These are phyloP conservation scores for Argyrosomus regius DNA, from an alignment of 2,797 vertebrate species.

Conservation along the genomic window DNA sequence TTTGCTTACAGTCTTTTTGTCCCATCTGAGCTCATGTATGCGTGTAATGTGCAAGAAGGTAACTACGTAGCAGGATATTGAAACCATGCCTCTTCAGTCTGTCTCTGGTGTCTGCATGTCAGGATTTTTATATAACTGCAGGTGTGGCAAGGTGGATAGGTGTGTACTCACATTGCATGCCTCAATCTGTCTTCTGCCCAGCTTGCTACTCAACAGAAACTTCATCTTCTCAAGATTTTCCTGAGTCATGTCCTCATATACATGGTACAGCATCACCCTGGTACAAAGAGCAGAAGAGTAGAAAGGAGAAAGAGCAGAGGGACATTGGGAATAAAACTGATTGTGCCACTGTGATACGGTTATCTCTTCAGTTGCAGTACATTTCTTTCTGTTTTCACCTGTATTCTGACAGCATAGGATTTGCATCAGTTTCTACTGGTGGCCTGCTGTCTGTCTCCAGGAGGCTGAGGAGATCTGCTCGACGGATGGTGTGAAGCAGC, in stretches of 20 bases:
- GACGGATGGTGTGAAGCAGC: conserved; percentile 77
- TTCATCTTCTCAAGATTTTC: conserved; percentile 72
- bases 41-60: too few relatives aligned
- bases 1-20: too few relatives aligned
- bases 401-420: conserved; percentile 73
- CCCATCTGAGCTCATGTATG: too few relatives aligned
- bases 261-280: conserved; percentile 81
- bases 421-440: conserved; percentile 34
- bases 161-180: conserved; percentile 71
- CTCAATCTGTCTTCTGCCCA: conserved; percentile 69
- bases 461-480: conserved; percentile 69
- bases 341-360: neutral
- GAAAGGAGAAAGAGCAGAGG: neutral
- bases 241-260: conserved; percentile 69
- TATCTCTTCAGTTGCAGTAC: neutral
- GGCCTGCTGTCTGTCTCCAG: conserved; percentile 49
- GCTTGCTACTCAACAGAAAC: conserved; percentile 58
- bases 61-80: too few relatives aligned
- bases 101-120: neutral
- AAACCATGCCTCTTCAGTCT: too few relatives aligned
- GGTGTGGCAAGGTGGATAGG: neutral
- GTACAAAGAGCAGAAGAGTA: conserved; percentile 7
- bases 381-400: conserved; percentile 64
- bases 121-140: neutral
- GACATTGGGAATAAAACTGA: neutral